phyloP scores from a whole-genome alignment of 2,888 invertebrate species.

The Axea sp. region DNA sequence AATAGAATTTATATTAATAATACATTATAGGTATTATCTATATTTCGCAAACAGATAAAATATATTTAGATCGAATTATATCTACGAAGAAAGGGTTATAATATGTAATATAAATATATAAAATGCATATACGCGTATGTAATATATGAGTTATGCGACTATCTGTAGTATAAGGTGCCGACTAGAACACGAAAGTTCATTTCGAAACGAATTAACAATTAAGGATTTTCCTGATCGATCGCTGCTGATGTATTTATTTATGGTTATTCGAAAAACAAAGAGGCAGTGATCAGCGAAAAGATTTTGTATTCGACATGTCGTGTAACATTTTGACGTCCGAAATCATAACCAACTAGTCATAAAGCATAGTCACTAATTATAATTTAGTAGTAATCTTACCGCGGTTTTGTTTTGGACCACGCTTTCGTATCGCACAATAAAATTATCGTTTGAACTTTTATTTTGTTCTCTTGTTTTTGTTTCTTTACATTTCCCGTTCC shows the following conservation, averaged over 20 bases:
- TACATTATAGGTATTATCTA: slow-evolving; percentile 58
- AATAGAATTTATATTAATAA: slow-evolving; percentile 64
- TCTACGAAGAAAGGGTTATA: slow-evolving; percentile 64
- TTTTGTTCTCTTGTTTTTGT: slow-evolving; percentile 31
- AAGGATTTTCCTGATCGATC: slow-evolving; percentile 7
- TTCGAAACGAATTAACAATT: slow-evolving; percentile 33
- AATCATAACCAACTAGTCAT: slow-evolving; percentile 46
- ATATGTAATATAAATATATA: slow-evolving; percentile 68
- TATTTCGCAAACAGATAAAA: slow-evolving; percentile 56
- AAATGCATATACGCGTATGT: slow-evolving; percentile 55
- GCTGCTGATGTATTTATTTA: slow-evolving; percentile 37
- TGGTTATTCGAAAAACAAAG: slow-evolving; percentile 4
- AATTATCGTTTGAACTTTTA: slow-evolving; percentile 52
- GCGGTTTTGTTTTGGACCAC: slow-evolving; percentile 16
- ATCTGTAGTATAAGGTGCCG: slow-evolving; percentile 54
- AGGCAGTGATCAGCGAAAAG: slow-evolving; percentile 29
- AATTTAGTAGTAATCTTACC: slow-evolving; percentile 22
- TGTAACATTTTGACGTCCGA: slow-evolving; percentile 28
- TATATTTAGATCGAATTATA: slow-evolving; percentile 60
- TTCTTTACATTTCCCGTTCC: not conserved
- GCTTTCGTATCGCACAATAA: slow-evolving; percentile 51
- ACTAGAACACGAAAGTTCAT: slow-evolving; percentile 14
- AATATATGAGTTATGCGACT: slow-evolving; percentile 46
- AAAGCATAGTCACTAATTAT: slow-evolving; percentile 48
- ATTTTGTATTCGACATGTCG: slow-evolving; percentile 44